phyloP scores from a whole-genome alignment of 2,113 vertebrate species.

The Psophia crepitans region DNA sequence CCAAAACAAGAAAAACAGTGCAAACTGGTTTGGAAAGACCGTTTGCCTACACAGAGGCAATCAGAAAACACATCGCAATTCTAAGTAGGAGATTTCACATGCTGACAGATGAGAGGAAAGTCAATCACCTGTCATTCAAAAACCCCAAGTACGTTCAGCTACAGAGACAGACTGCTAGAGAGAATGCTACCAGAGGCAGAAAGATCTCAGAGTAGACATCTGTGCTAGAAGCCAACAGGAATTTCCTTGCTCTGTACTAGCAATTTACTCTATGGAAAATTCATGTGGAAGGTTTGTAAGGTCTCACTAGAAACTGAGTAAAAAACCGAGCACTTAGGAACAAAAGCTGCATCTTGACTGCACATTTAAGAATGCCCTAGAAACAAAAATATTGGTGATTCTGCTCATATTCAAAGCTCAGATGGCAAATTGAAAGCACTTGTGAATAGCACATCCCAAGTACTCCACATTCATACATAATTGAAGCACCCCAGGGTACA shows the following conservation, averaged over 20 bases:
- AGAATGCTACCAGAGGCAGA: not conserved
- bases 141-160: not conserved
- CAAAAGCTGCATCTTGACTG: not conserved
- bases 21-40: not conserved
- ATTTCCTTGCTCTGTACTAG: not conserved
- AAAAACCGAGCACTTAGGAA: not conserved
- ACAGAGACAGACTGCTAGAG: not conserved
- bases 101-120: not conserved
- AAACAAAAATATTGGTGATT: not conserved
- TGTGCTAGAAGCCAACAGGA: not conserved
- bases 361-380: not conserved
- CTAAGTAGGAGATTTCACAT: not conserved
- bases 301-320: not conserved
- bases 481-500: not conserved
- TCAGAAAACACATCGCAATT: not conserved
- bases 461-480: slow-evolving; percentile 26
- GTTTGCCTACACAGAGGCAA: not conserved
- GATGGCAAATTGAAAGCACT: not conserved
- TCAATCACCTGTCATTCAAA: not conserved
- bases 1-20: not conserved
- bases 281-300: not conserved
- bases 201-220: not conserved
- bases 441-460: slow-evolving; percentile 8
- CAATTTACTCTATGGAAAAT: not conserved
- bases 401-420: not conserved